These are phyloP conservation scores for Gisinianus flammeolus DNA, from an alignment of 2,888 invertebrate genomes.

Conservation along the genomic window DNA sequence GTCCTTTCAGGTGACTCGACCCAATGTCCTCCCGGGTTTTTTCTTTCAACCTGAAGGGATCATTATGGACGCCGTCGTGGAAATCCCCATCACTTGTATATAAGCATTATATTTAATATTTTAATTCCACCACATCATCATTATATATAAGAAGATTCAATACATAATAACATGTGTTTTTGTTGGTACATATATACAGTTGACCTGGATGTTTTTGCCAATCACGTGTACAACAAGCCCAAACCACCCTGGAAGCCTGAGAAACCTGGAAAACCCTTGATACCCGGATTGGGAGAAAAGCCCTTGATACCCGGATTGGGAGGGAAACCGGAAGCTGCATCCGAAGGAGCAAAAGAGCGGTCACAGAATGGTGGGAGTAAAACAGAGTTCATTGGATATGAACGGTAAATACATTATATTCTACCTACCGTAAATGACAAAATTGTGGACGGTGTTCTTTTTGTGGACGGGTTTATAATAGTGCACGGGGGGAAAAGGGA, in stretches of 20 bases:
- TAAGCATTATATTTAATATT: background rate
- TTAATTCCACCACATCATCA: too few relatives aligned
- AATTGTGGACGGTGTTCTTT: too few relatives aligned
- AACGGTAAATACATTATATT: constrained; percentile 41
- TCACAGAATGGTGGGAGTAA: background rate
- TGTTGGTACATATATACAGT: constrained; percentile 27
- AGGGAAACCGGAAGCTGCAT: background rate
- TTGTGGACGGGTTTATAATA: too few relatives aligned
- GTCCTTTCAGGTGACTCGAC: constrained; percentile 47
- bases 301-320: background rate
- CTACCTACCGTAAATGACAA: too few relatives aligned
- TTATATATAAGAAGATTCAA: too few relatives aligned
- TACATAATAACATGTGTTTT: constrained; percentile 2
- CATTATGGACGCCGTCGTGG: constrained; percentile 50
- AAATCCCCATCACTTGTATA: constrained; percentile 50
- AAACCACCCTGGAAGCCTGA: background rate
- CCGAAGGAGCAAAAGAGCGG: background rate
- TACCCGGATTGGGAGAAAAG: background rate
- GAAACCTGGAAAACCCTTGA: background rate
- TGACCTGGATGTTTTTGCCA: constrained; percentile 38
- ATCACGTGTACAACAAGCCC: constrained; percentile 31
- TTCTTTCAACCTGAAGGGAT: constrained; percentile 49
- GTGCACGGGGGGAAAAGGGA: too few relatives aligned
- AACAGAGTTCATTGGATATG: constrained; percentile 30
- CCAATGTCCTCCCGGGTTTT: constrained; percentile 47